Conservation (phyloP, 1,140 invertebrate genomes). For the Cephus cinctus region DNA sequence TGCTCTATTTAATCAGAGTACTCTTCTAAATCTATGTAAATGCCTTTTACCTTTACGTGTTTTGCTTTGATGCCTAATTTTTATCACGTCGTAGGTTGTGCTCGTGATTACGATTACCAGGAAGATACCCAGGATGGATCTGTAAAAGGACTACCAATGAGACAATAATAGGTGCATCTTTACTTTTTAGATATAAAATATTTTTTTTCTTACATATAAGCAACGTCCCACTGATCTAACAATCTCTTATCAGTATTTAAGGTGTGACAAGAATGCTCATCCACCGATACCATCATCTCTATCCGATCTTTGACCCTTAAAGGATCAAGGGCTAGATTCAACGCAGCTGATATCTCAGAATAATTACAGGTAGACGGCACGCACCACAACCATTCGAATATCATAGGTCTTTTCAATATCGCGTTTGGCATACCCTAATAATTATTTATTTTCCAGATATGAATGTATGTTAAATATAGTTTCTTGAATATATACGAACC, state of each 20-base stretch:
- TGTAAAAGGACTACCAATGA: constrained; percentile 4
- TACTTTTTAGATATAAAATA: no score
- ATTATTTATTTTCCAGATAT: constrained; percentile 8
- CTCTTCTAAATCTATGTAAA: not conserved
- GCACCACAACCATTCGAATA: constrained; percentile 42
- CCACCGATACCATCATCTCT: constrained; percentile 29
- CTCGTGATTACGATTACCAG: constrained; percentile 25
- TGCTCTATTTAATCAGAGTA: not conserved
- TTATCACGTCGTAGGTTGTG: constrained; percentile 37
- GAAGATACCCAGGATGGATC: constrained; percentile 28
- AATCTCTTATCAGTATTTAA: constrained; percentile 11
- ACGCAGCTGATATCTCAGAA: constrained; percentile 26
- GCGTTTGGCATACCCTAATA: not conserved
- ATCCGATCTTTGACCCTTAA: constrained; percentile 32
- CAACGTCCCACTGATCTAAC: constrained; percentile 30
- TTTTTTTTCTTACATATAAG: constrained; percentile 37
- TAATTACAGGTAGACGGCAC: constrained; percentile 38
- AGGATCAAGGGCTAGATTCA: constrained; percentile 32
- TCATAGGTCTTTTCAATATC: not conserved
- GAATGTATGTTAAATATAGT: no score
- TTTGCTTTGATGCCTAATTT: constrained; percentile 18
- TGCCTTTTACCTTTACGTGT: constrained; percentile 19
- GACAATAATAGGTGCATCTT: constrained; percentile 7
- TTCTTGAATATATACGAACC: constrained; percentile 23
- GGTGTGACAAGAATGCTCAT: constrained; percentile 30